phyloP scores from a whole-genome alignment of 2,113 vertebrate genomes.

The Tetrax tetrax region DNA sequence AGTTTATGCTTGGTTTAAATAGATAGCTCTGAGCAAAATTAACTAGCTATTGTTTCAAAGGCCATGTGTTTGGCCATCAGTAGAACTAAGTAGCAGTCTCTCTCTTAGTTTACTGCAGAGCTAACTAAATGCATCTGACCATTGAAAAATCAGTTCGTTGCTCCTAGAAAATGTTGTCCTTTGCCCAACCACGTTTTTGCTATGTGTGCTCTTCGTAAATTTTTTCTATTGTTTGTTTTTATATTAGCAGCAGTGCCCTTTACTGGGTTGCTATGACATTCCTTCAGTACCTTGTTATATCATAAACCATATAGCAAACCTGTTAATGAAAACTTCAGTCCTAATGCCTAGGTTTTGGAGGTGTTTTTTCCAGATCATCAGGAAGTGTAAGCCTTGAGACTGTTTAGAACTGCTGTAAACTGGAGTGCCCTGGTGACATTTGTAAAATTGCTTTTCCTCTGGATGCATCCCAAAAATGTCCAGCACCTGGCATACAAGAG shows the following conservation, averaged over 20 bases:
- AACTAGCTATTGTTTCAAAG: constrained; percentile 17
- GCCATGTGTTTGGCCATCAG: background rate
- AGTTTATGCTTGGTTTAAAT: background rate
- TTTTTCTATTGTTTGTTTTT: background rate
- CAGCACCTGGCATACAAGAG: background rate
- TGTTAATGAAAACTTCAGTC: background rate
- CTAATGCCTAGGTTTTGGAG: background rate
- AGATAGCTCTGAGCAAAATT: background rate
- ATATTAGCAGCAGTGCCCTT: background rate
- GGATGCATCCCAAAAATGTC: background rate
- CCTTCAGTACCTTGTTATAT: background rate
- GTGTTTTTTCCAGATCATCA: background rate
- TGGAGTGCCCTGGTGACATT: background rate
- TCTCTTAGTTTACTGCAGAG: background rate
- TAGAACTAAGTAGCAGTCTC: background rate
- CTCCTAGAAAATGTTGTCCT: background rate
- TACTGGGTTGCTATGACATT: background rate
- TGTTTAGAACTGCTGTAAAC: background rate
- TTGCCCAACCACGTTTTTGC: background rate
- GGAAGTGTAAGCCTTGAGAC: background rate
- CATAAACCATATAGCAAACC: background rate
- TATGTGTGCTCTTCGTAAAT: background rate
- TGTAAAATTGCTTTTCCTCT: background rate
- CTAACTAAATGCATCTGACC: background rate
- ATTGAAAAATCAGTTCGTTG: background rate